Evolutionary conservation across 2,888 invertebrate genomes (phyloP).

Genomic region (Horisme vitalbata): DNA sequence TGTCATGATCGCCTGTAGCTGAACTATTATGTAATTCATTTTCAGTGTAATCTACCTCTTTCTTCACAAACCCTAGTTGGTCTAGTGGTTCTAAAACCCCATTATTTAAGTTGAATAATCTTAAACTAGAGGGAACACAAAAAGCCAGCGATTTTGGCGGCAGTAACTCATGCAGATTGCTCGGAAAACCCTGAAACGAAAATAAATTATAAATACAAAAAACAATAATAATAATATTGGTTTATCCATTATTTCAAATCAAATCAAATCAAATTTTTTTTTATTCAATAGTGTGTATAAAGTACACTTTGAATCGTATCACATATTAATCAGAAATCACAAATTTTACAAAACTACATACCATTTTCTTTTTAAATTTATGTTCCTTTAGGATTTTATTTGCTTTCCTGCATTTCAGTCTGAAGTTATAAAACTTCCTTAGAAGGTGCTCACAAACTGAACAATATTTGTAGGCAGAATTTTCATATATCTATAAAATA

Average conservation of each 20-base stretch:
- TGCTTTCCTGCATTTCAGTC: constrained; percentile 15
- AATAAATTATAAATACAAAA: neutral
- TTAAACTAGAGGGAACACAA: neutral
- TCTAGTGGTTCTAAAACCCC: neutral
- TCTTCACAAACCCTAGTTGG: neutral
- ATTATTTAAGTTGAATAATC: constrained; percentile 3
- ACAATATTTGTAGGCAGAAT: constrained; percentile 5
- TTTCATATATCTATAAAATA: constrained; percentile 10
- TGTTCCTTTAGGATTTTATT: constrained; percentile 4
- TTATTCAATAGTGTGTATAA: too few species aligned
- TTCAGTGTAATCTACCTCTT: neutral
- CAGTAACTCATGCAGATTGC: neutral
- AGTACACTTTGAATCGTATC: too few species aligned
- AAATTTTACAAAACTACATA: neutral
- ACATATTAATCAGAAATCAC: too few species aligned
- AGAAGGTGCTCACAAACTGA: constrained; percentile 12
- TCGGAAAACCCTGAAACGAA: constrained; percentile 7
- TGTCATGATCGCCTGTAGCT: neutral
- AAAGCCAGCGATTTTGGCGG: constrained; percentile 1
- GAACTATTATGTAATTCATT: neutral
- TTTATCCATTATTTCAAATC: too few species aligned
- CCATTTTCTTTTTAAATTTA: constrained; percentile 1
- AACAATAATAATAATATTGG: neutral
- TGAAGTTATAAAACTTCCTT: constrained; percentile 16
- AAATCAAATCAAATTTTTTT: too few species aligned